Evolutionary conservation across 35 echinoderm and acorn worm species (phyloP).

Genomic region (Ophiothrix spiculata): DNA sequence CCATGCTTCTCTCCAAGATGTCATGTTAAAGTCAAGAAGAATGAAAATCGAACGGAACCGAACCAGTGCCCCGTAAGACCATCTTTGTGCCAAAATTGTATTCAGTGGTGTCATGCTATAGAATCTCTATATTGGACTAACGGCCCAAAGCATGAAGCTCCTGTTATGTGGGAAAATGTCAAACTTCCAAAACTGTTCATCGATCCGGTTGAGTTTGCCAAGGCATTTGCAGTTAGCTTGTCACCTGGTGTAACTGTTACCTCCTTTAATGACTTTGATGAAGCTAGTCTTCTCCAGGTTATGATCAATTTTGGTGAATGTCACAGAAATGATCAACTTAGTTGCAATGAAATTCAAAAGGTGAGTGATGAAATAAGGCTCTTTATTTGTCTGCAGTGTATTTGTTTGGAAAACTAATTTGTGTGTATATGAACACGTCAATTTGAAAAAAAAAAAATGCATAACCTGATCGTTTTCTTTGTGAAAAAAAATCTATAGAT

Average conservation of each 20-base stretch:
- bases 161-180: neutral
- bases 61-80: no score
- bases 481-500: neutral
- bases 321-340: neutral
- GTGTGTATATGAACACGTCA: neutral
- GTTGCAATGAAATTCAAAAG: neutral
- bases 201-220: neutral
- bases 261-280: neutral
- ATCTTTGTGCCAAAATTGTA: no score
- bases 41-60: neutral
- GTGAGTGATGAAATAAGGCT: neutral
- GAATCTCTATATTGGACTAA: neutral
- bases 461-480: neutral
- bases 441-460: neutral
- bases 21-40: neutral
- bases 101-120: no score
- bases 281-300: neutral
- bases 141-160: neutral
- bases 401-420: neutral
- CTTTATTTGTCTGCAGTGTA: neutral
- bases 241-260: no score
- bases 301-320: neutral
- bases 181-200: no score
- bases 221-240: no score
- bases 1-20: neutral